Evolutionary conservation across 1,140 invertebrate species (phyloP), one percentile per base, ranked within the genome.

Genomic region (Saccostrea glomerata): DNA sequence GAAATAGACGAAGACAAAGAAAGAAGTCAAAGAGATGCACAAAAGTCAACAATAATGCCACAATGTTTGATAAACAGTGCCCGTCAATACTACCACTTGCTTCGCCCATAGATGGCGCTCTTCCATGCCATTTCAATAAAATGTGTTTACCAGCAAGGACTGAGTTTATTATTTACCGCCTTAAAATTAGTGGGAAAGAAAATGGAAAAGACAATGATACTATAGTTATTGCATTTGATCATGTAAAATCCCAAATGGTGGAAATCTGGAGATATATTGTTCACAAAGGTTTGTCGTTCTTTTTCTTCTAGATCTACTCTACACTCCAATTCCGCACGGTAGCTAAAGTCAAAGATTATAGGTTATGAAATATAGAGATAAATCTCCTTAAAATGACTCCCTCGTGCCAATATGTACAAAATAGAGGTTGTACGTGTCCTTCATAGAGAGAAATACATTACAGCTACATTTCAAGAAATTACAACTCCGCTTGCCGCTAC

Each of bases 221-320:
- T 77, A 23, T 84, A 23, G 47, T 84, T n/a, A 84, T 84, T 54
- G 82, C 82, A 54, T 84, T 84, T 84, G 82, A 84, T 56, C 11
- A 84, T 20, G 82, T 84, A 20, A 56, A 54, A 23, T 54, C 40
- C 20, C 47, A 56, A 17, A 47, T 25, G 82, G 82, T 84, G 23
- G 82, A 84, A 56, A 56, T 56, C 23, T 84, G 82, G 82, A 84
- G 12, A 54, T 84, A 55, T 84, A 20, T 84, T 23, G 20, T 56
- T 13, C n/a, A 54, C 40, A 84, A 84, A 55, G 55, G 82, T 84
- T 54, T 12, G 12, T 30, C 23, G 15, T 20, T 63, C n/a, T 63
- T 47, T 47, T 47, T 47, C 47, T 47, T 47, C 40, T 47, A 2
- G 2, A 47, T 47, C 9, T 36, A 36, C 30, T 47, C 5, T 47